Evolutionary conservation across 2,888 invertebrate species (phyloP), one percentile per base, ranked within the genome.

Genomic region (Parnassius apollo): DNA sequence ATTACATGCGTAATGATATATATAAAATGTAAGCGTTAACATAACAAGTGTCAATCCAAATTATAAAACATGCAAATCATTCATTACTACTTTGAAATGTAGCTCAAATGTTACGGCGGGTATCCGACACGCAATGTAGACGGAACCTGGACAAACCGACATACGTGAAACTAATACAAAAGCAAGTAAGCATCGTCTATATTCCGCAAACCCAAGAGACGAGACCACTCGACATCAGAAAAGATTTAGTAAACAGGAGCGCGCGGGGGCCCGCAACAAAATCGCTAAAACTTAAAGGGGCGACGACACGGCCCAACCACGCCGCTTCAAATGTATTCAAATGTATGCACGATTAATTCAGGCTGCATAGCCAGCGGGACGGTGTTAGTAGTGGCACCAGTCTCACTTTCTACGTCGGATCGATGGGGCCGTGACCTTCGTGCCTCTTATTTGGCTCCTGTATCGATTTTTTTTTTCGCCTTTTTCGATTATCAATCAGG

Each of bases 261-360:
- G 35, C 48, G 50, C 57, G 59, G 53, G 52, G 58, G 45, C 58
- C 49, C 62, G n/a, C 79, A 86, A 87, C 88, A 87, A 88, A 88
- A 88, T 86, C 80, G 86, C 81, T 88, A 87, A 89, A 91, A 88
- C 85, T 91, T 85, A 86, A 88, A 88, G 82, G 86, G 88, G 86
- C 90, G 87, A 87, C 89, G 88, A 89, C 88, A 86, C 86, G 82
- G 77, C 72, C 75, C 77, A 81, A 86, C 85, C 80, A 83, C 85
- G 86, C 81, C 84, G 84, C 82, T 81, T 71, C 72, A 83, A 83
- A 83, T 84, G 80, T 84, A 92, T 92, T 92, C 92, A 92, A 92
- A 92, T 92, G 86, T 92, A 92, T 92, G 92, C 92, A 91, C 91
- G 92, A 92, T 92, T 92, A 92, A 92, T 92, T 92, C 92, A 91